These are phyloP conservation scores for Polyergus mexicanus DNA, from an alignment of 1,140 invertebrate genomes.

Conservation along the genomic window DNA sequence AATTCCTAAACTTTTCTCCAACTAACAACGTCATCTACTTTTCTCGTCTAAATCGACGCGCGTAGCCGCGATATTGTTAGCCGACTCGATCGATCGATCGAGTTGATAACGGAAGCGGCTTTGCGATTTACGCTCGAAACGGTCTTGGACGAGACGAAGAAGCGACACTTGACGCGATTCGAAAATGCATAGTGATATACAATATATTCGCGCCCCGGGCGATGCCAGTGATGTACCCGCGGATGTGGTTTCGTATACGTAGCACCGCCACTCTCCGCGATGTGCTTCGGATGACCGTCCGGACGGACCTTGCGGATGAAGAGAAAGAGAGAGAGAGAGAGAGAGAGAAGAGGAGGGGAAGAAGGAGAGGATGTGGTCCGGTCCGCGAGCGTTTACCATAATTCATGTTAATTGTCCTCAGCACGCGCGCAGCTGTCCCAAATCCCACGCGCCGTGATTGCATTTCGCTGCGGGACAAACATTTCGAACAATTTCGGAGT, in stretches of 20 bases:
- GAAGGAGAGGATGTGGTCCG: slow-evolving; percentile 1
- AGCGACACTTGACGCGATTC: slow-evolving; percentile 45
- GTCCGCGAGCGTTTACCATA: slow-evolving; percentile 80
- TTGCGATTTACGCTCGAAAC: background rate
- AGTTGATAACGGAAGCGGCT: background rate
- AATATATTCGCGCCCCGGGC: slow-evolving; percentile 67
- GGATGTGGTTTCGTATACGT: slow-evolving; percentile 55
- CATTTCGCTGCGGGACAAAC: slow-evolving; percentile 79
- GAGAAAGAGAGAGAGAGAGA: too few species aligned
- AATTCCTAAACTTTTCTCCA: too few species aligned
- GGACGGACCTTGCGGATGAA: slow-evolving; percentile 46
- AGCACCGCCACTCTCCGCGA: slow-evolving; percentile 50
- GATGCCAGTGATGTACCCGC: slow-evolving; percentile 43
- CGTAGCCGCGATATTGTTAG: background rate
- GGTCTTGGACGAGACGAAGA: slow-evolving; percentile 42
- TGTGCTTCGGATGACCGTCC: slow-evolving; percentile 60
- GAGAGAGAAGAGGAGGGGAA: too few species aligned
- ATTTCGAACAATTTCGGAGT: slow-evolving; percentile 76
- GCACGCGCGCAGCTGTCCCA: slow-evolving; percentile 82
- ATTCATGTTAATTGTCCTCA: slow-evolving; percentile 82
- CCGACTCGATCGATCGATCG: background rate
- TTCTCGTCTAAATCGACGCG: background rate
- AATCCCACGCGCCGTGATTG: slow-evolving; percentile 83
- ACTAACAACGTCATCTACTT: too few species aligned
- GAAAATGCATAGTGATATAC: slow-evolving; percentile 66